Base-by-base conservation (phyloP, 2,888 invertebrate genomes). In the Meganola albula region DNA sequence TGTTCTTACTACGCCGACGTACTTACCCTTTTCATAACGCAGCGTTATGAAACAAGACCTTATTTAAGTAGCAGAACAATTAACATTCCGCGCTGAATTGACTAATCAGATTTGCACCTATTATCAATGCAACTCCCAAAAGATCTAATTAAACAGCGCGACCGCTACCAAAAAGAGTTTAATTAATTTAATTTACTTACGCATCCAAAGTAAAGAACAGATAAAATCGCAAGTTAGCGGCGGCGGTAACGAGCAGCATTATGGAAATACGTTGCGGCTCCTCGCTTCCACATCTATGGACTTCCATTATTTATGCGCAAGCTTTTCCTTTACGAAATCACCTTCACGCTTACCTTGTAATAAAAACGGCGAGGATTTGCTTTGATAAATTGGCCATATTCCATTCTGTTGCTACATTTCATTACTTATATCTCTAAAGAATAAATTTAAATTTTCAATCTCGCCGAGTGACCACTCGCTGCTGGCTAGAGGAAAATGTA, bases 241-340 rank as follows among this genome's bases (percentile, higher is more conserved):
- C 38, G 54, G 40, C 53, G 48, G 74, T 74, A 75, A 75, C 74
- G 72, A 76, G 69, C 62, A 48, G 64, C 75, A 76, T 79, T 79
- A 79, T 78, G 79, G 69, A 70, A 79, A 79, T 78, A 62, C 48
- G 59, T 36, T 34, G 45, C 50, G 52, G 52, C 44, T 51, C 42
- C 46, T 51, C 51, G 41, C 40, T 39, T 33, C 50, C 39, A 46
- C 48, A 44, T 47, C 47, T 44, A 45, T 48, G 31, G 39, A 40
- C 39, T 41, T 33, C 46, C 60, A 61, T 59, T 61, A 63, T 72
- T 68, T 68, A 69, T 66, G 59, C 58, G 53, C 48, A 37, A 58
- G 57, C 53, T 61, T 63, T 66, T 61, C 50, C 53, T 50, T 48
- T 47, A 58, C 54, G 53, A 63, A 63, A 66, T 64, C 65, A 58